Evolutionary conservation across 1,140 invertebrate genomes (phyloP).

Genomic region (Hesperophylax magnus): DNA sequence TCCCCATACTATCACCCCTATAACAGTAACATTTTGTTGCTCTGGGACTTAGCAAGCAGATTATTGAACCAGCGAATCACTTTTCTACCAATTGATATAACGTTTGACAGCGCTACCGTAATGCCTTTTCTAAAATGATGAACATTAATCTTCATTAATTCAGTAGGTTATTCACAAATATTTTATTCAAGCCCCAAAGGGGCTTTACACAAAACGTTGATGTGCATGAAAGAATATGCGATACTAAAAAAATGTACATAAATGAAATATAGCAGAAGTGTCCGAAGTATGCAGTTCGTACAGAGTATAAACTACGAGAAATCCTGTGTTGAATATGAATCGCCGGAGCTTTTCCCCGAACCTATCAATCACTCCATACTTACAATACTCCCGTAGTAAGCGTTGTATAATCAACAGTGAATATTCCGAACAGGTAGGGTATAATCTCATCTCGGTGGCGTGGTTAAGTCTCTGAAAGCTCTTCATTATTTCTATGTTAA

Average conservation of each 20-base stretch:
- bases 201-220: too few species aligned
- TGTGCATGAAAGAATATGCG: background rate
- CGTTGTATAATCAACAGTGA: constrained; percentile 33
- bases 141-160: too few species aligned
- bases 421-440: background rate
- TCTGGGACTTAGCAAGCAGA: too few species aligned
- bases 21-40: too few species aligned
- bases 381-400: constrained; percentile 2
- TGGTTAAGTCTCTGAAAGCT: constrained; percentile 20
- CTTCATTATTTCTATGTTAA: constrained; percentile 52
- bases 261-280: background rate
- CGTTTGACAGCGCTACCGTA: too few species aligned
- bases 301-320: background rate
- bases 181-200: too few species aligned
- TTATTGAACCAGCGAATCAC: too few species aligned
- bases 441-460: constrained; percentile 37
- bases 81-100: too few species aligned
- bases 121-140: too few species aligned
- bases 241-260: too few species aligned
- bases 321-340: background rate
- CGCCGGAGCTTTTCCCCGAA: background rate
- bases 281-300: background rate
- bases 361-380: constrained; percentile 20
- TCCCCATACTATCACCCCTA: too few species aligned
- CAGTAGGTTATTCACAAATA: too few species aligned